phyloP scores from a whole-genome alignment of 2,797 vertebrate species.

The Monodelphis domestica region DNA sequence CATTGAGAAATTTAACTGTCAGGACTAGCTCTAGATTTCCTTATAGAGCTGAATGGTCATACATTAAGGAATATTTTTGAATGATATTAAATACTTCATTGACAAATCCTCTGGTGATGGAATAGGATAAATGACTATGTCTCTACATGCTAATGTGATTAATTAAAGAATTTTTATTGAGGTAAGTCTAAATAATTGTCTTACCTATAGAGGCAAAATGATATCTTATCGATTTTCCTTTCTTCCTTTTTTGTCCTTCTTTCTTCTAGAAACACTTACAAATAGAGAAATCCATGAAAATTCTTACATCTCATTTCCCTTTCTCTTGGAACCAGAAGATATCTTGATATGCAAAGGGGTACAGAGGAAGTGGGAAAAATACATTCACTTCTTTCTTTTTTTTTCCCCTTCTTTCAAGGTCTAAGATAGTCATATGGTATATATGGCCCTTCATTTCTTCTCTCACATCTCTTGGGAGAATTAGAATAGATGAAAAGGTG shows the following conservation, averaged over 20 bases:
- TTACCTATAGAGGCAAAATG: neutral
- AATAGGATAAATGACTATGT: neutral
- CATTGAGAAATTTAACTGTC: conserved; percentile 23
- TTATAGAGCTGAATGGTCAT: neutral
- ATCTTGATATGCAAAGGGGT: neutral
- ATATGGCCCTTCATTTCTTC: neutral
- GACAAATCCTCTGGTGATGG: conserved; percentile 15
- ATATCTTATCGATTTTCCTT: neutral
- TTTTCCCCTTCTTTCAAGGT: too few relatives aligned
- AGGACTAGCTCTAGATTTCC: conserved; percentile 6
- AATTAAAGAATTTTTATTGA: neutral
- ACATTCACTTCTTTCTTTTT: neutral
- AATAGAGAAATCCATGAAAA: neutral
- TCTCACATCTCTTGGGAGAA: neutral
- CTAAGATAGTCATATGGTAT: too few relatives aligned
- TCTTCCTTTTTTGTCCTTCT: neutral
- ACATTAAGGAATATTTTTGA: conserved; percentile 5
- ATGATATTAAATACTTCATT: conserved; percentile 6
- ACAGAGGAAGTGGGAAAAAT: neutral
- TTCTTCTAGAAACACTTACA: neutral
- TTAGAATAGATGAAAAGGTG: neutral
- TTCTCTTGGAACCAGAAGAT: neutral
- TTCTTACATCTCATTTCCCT: neutral
- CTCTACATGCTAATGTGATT: neutral
- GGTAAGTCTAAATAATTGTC: conserved; percentile 14